Percentiles rank a stretch among this genome's conserved stretches.
These are phyloP conservation scores for Stenichneumon culpator DNA, from an alignment of 2,888 invertebrate genomes.

Conservation along the genomic window DNA sequence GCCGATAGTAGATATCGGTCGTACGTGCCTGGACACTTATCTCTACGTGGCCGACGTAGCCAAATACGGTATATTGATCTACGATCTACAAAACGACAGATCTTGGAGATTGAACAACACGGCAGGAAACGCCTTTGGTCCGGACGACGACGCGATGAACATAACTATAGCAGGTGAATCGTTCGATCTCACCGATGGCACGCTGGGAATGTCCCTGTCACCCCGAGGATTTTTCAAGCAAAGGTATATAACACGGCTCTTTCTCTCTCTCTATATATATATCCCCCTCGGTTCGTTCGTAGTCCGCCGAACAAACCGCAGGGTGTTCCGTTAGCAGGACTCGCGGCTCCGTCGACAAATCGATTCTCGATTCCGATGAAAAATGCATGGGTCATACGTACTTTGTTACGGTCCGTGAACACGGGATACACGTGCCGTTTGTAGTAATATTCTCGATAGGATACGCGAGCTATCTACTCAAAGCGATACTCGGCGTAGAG, in stretches of 20 bases:
- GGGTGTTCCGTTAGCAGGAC: background rate
- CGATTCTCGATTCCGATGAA: constrained; percentile 56
- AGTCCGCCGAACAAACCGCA: constrained; percentile 4
- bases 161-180: constrained; percentile 82
- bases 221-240: constrained; percentile 79
- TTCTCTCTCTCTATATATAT: background rate
- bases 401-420: background rate
- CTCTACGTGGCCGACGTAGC: constrained; percentile 83
- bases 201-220: constrained; percentile 83
- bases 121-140: constrained; percentile 82
- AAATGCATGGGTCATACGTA: constrained; percentile 47
- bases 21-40: constrained; percentile 80
- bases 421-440: background rate
- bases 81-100: constrained; percentile 76
- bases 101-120: constrained; percentile 84
- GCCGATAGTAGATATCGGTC: constrained; percentile 82
- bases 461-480: background rate
- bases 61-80: constrained; percentile 81
- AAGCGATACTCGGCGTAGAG: background rate
- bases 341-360: constrained; percentile 20
- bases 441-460: background rate
- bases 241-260: constrained; percentile 72
- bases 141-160: constrained; percentile 80
- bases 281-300: background rate
- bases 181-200: constrained; percentile 82